phyloP scores from a whole-genome alignment of 2,113 vertebrate species.

The Mesoclemmys tuberculata region DNA sequence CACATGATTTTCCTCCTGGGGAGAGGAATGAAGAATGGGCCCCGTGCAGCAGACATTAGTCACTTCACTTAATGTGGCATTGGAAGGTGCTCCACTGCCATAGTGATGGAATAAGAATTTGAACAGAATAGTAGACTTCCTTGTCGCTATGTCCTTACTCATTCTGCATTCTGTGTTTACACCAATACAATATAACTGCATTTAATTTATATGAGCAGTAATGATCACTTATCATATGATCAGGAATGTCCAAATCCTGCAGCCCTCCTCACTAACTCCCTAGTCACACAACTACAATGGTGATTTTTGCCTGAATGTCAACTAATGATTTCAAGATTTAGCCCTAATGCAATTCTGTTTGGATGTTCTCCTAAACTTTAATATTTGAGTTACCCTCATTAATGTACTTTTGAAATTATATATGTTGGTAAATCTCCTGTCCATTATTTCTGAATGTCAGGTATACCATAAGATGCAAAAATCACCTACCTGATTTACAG shows the following conservation, averaged over 20 bases:
- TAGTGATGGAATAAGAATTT: accelerated
- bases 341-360: background rate
- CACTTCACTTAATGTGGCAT: background rate
- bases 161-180: background rate
- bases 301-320: background rate
- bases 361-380: background rate
- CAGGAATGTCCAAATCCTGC: accelerated
- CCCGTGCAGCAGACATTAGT: background rate
- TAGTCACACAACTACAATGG: background rate
- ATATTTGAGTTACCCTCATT: background rate
- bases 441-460: background rate
- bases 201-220: accelerated
- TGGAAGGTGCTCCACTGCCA: background rate
- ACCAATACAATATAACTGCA: background rate
- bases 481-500: background rate
- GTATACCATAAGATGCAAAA: background rate
- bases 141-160: background rate
- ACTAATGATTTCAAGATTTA: background rate
- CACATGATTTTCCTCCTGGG: background rate
- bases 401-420: background rate
- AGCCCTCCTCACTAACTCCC: accelerated
- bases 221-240: background rate
- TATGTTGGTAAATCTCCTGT: background rate
- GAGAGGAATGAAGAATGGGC: accelerated
- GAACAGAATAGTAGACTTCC: background rate